A percentile compares a stretch with the other conserved stretches of the same genome.
These are phyloP conservation scores for Ceratina japonica DNA, from an alignment of 1,140 invertebrate genomes.

Conservation along the genomic window DNA sequence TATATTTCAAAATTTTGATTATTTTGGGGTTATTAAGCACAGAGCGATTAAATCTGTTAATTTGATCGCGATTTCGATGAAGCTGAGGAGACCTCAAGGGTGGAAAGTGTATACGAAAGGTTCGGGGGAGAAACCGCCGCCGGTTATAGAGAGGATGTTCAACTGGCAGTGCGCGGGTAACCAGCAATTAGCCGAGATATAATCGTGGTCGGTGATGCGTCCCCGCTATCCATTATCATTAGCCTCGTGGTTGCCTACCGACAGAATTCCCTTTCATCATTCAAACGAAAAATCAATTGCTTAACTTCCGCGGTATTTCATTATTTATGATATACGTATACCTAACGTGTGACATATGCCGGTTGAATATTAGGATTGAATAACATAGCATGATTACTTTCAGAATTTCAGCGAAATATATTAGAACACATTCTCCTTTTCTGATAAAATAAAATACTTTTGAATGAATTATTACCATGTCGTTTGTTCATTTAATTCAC, in stretches of 20 bases:
- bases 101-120: not conserved
- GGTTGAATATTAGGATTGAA: no score
- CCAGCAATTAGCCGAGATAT: conserved; percentile 60
- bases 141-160: conserved; percentile 25
- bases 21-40: no score
- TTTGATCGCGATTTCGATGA: not conserved
- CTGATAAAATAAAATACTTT: not conserved
- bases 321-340: no score
- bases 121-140: not conserved
- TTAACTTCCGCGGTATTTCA: no score
- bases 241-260: not conserved
- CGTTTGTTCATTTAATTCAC: not conserved
- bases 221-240: conserved; percentile 51
- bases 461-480: not conserved
- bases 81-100: not conserved
- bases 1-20: not conserved
- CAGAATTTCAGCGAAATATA: not conserved
- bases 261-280: not conserved
- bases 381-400: not conserved
- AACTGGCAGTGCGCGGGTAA: conserved; percentile 42
- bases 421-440: not conserved
- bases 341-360: no score
- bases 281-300: no score
- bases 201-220: conserved; percentile 51
- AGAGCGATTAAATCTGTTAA: no score